These are phyloP conservation scores for Callipepla californica DNA, from an alignment of 2,113 vertebrate genomes.

Conservation along the genomic window DNA sequence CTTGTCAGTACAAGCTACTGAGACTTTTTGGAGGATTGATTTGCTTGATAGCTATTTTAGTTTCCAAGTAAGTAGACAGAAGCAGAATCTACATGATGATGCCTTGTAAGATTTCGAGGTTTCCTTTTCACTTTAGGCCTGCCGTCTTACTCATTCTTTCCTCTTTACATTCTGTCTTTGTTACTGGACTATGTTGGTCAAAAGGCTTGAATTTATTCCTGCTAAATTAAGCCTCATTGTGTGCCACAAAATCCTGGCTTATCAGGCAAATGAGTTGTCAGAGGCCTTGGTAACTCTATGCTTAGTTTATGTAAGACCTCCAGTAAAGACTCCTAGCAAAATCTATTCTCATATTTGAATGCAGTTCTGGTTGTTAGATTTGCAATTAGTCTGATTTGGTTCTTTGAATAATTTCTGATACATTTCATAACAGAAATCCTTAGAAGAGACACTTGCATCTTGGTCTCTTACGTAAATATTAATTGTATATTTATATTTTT, in stretches of 20 bases:
- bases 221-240: background rate
- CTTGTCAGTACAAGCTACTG: background rate
- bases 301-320: background rate
- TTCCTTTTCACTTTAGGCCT: conserved; percentile 9
- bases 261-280: background rate
- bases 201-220: background rate
- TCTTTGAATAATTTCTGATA: conserved; percentile 4
- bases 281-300: background rate
- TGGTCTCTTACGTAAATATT: background rate
- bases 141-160: background rate
- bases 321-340: background rate
- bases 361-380: background rate
- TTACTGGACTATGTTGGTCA: background rate
- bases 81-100: background rate
- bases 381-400: background rate
- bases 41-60: background rate
- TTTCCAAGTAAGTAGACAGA: background rate
- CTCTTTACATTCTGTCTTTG: background rate
- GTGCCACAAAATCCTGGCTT: background rate
- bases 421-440: background rate
- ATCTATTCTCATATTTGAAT: background rate
- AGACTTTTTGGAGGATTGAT: background rate
- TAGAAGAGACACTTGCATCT: background rate
- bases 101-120: background rate
- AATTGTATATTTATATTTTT: background rate